Percentiles rank a stretch among this genome's conserved stretches.
Conservation (phyloP, 2,888 invertebrate species). For the Xestia ashworthii region DNA sequence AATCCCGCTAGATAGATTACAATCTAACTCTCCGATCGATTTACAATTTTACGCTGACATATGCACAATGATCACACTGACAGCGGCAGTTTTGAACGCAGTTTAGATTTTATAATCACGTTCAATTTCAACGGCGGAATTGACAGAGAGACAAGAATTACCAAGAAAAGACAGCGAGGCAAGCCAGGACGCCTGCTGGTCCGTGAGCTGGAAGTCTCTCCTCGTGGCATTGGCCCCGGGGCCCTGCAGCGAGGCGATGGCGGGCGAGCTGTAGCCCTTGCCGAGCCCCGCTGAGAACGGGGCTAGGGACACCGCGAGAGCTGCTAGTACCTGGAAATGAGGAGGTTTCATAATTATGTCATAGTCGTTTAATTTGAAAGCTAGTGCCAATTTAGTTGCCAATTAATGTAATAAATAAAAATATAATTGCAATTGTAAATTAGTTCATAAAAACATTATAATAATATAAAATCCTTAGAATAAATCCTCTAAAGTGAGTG, state of each 20-base stretch:
- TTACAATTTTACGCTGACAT: too few species aligned
- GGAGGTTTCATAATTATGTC: neutral
- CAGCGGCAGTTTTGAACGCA: neutral
- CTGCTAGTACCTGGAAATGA: conserved; percentile 92
- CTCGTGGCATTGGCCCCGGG: conserved; percentile 86
- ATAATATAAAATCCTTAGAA: too few species aligned
- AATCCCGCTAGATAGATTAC: too few species aligned
- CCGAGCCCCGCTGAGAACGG: conserved; percentile 94
- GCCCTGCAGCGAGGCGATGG: conserved; percentile 93
- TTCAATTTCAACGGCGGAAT: neutral
- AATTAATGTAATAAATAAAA: too few species aligned
- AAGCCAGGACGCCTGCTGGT: conserved; percentile 94
- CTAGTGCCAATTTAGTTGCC: too few species aligned
- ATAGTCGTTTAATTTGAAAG: too few species aligned
- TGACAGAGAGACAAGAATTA: conserved; percentile 66
- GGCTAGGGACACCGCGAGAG: conserved; percentile 93
- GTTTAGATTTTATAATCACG: neutral
- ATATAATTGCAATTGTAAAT: too few species aligned
- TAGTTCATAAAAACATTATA: too few species aligned
- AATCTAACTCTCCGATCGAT: too few species aligned
- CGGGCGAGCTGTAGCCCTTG: conserved; percentile 94
- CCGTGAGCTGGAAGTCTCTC: conserved; percentile 91
- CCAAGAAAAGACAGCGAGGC: conserved; percentile 93
- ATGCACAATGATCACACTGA: neutral
- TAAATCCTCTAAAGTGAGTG: too few species aligned